These are phyloP conservation scores for Eucidaris tribuloides DNA, from an alignment of 35 echinoderm and acorn worm genomes.

Conservation along the genomic window DNA sequence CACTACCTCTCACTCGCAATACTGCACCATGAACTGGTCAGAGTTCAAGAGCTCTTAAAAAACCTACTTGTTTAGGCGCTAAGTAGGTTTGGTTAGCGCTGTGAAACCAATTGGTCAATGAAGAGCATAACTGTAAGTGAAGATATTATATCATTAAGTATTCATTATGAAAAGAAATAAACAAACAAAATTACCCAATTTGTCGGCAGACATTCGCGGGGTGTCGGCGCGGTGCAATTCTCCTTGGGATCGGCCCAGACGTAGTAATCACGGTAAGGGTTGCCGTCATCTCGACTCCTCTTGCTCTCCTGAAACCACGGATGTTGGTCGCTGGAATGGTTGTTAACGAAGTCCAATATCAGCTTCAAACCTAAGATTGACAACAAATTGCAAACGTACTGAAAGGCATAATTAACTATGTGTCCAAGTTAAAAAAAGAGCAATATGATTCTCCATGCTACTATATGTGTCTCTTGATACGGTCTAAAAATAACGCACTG, in stretches of 20 bases:
- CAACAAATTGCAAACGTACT: too few species aligned
- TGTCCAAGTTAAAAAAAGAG: background rate
- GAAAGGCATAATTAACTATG: background rate
- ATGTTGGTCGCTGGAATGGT: conserved; percentile 95
- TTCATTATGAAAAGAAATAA: background rate
- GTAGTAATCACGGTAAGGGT: conserved; percentile 81
- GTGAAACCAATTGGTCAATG: too few species aligned
- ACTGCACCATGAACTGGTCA: too few species aligned
- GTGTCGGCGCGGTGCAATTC: conserved; percentile 15
- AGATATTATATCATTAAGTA: too few species aligned
- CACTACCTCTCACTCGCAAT: too few species aligned
- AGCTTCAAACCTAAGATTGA: conserved; percentile 51
- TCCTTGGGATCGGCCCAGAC: conserved; percentile 78
- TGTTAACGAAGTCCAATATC: conserved; percentile 89
- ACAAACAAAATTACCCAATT: conserved; percentile 67
- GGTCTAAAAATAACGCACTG: too few species aligned
- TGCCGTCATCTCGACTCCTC: conserved; percentile 34
- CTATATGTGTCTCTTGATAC: background rate
- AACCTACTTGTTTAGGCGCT: too few species aligned
- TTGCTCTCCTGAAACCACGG: conserved; percentile 72
- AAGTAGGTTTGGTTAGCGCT: too few species aligned
- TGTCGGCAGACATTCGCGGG: conserved; percentile 59
- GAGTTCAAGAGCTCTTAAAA: too few species aligned
- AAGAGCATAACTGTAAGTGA: too few species aligned
- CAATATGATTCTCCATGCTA: too few species aligned